These are phyloP conservation scores for Malurus elegans DNA, from an alignment of 2,113 vertebrate species.

Conservation along the genomic window DNA sequence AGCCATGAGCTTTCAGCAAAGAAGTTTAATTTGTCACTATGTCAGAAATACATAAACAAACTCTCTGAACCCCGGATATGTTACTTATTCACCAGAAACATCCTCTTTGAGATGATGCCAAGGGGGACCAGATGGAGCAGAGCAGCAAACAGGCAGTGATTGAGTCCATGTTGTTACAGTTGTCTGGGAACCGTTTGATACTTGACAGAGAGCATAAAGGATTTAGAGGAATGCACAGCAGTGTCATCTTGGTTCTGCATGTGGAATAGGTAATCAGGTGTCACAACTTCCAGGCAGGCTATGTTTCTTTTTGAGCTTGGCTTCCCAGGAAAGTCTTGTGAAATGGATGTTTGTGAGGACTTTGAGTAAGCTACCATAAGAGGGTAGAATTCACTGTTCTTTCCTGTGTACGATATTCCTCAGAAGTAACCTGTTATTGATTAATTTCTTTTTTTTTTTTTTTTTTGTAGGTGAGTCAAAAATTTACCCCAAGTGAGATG, in stretches of 20 bases:
- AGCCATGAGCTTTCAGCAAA: conserved; percentile 6
- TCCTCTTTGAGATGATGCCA: conserved; percentile 63
- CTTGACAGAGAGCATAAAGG: conserved; percentile 52
- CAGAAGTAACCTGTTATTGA: not conserved
- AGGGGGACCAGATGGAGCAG: conserved; percentile 40
- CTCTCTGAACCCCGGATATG: not conserved
- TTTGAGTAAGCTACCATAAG: not conserved
- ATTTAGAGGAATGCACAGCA: conserved; percentile 44
- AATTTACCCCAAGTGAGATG: not conserved
- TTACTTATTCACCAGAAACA: conserved; percentile 58
- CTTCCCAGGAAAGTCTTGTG: not conserved
- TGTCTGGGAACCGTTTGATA: conserved; percentile 68
- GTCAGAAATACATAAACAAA: conserved; percentile 28
- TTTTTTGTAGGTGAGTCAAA: not conserved
- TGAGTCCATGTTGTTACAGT: conserved; percentile 64
- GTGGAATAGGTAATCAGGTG: conserved; percentile 31
- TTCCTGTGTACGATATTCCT: not conserved
- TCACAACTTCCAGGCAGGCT: not conserved
- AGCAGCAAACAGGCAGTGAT: conserved; percentile 50
- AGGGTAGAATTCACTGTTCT: not conserved
- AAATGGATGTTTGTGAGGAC: not conserved
- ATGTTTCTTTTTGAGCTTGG: not conserved
- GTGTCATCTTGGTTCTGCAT: conserved; percentile 42
- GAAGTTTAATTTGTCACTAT: conserved; percentile 35
- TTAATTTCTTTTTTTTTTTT: not conserved